Conservation (phyloP, 2,797 vertebrate species). For the Rhincodon typus region DNA sequence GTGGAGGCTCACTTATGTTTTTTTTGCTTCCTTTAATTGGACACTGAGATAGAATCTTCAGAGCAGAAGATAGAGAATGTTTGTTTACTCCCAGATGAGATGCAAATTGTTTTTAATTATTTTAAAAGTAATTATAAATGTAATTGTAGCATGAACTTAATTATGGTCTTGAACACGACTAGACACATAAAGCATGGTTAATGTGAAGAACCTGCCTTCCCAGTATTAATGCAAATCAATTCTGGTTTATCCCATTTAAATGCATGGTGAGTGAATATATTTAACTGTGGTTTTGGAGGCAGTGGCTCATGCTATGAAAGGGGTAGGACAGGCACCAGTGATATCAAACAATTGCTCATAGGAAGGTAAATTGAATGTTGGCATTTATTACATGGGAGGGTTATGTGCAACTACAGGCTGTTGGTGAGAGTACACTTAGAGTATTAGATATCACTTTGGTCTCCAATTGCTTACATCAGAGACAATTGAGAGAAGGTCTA, state of each 20-base stretch:
- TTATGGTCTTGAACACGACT: slow-evolving; percentile 13
- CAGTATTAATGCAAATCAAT: slow-evolving; percentile 12
- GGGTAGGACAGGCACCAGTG: neutral
- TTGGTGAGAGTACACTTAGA: neutral
- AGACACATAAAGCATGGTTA: slow-evolving; percentile 12
- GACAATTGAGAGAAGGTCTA: too few species aligned
- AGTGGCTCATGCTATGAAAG: neutral
- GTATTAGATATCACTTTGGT: too few species aligned
- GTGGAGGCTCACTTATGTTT: too few species aligned
- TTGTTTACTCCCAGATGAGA: slow-evolving; percentile 35
- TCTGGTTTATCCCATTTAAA: neutral
- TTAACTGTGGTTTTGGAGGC: neutral
- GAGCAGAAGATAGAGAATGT: neutral
- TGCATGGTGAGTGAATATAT: neutral
- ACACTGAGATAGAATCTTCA: slow-evolving; percentile 5
- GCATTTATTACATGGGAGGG: too few species aligned
- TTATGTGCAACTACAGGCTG: neutral
- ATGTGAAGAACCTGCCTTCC: slow-evolving; percentile 21
- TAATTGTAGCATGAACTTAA: slow-evolving; percentile 35
- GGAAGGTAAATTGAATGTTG: neutral
- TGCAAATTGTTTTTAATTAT: slow-evolving; percentile 37
- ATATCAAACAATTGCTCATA: neutral
- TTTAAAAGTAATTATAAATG: slow-evolving; percentile 35
- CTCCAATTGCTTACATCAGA: too few species aligned
- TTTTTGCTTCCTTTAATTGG: slow-evolving; percentile 16